phyloP scores from a whole-genome alignment of 2,888 invertebrate species.

The Eristalis arbustorum region DNA sequence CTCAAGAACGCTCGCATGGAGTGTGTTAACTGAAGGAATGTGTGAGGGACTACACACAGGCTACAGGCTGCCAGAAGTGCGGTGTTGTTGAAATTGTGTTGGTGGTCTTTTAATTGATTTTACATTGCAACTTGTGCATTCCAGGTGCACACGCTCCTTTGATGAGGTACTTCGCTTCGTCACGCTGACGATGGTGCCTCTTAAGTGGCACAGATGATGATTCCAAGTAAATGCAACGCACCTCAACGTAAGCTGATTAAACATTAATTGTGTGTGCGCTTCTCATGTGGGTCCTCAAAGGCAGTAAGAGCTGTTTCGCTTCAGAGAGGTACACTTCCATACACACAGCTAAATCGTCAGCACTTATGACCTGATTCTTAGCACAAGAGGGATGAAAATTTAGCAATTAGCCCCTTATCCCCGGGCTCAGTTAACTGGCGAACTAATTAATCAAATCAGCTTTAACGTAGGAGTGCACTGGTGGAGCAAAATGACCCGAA shows the following conservation, averaged over 20 bases:
- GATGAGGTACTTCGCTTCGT: not conserved
- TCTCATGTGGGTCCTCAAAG: too few species aligned
- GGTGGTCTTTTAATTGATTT: not conserved
- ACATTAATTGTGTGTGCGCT: too few species aligned
- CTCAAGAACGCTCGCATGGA: not conserved
- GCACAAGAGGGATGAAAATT: too few species aligned
- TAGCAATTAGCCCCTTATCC: too few species aligned
- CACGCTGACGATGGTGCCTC: not conserved
- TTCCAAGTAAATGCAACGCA: too few species aligned
- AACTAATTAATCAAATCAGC: too few species aligned
- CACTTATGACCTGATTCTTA: not conserved
- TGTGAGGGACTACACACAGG: not conserved
- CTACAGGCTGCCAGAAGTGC: not conserved
- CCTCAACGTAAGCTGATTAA: too few species aligned
- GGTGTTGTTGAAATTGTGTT: not conserved
- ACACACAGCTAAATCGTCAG: not conserved
- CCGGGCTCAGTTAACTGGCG: too few species aligned
- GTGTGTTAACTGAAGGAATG: not conserved
- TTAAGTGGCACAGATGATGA: too few species aligned
- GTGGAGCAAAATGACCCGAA: too few species aligned
- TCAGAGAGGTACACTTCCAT: not conserved
- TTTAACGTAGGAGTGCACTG: too few species aligned
- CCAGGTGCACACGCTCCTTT: not conserved
- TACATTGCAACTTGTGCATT: not conserved
- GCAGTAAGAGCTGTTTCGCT: not conserved